Base-by-base conservation (phyloP, 1,140 invertebrate genomes). In the Musca vetustissima region DNA sequence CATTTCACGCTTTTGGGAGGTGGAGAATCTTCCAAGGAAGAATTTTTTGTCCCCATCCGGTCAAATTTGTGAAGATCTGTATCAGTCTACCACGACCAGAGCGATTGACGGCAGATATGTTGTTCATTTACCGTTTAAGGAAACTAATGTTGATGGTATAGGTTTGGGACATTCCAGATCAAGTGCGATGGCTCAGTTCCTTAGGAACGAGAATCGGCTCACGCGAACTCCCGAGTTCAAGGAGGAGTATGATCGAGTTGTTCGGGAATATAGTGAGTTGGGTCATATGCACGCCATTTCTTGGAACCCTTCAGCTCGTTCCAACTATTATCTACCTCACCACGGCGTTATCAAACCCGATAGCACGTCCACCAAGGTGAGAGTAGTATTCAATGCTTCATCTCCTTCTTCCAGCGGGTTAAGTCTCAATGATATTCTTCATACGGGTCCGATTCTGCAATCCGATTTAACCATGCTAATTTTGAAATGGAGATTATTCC, bases 351-450 rank as follows among this genome's bases (percentile, higher is more conserved):
- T 75, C 7, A 72, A 70, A 66, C 71, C 76, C 50, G 15, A 19
- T 8, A 78, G 75, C 66, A 55, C 70, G 22, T 74, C 73, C 9
- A 82, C 80, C 6, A 74, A 76, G 53, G 19, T 73, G 13, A 66
- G 75, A 17, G 71, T 72, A 24, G 74, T 76, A 13, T 77, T 77
- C 64, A 70, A 77, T 70, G 73, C 71, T 8, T 69, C 70, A 4
- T 36, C 21, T 59, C 28, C 28, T 28, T 28, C 28, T 28, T 36
- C 24, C 1, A 25, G 24, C 25, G 24, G 24, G 2, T 25, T 28
- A 6, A 28, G 17, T 52, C 24, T 59, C 19, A 59, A 59, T 36
- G 21, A 24, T 59, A 15, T 59, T 14, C 24, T 59, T 25, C 55
- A 59, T 36, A 6, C 11, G 1, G 55, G 24, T 28, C 55, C 22